phyloP scores from a whole-genome alignment of 2,797 vertebrate genomes.

The Muraenolepis orangiensis region DNA sequence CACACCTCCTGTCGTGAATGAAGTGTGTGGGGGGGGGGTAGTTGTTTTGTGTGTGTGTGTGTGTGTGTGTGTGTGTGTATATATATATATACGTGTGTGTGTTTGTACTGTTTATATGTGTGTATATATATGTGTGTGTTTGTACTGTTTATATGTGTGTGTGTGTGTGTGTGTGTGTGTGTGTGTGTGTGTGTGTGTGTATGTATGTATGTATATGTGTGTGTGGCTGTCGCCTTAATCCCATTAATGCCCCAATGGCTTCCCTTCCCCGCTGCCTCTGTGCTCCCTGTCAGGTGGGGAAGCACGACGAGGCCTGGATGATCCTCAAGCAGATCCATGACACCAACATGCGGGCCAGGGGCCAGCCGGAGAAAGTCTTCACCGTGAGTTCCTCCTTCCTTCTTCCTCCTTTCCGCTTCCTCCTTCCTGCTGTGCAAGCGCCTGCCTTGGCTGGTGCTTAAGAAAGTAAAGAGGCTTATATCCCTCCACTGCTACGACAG shows the following conservation, averaged over 20 bases:
- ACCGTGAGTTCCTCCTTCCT: constrained; percentile 82
- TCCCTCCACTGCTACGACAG: constrained; percentile 52
- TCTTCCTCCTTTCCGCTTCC: constrained; percentile 35
- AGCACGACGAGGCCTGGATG: constrained; percentile 99
- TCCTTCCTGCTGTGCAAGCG: constrained; percentile 1
- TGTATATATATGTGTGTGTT: neutral
- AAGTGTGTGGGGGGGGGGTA: constrained; percentile 31
- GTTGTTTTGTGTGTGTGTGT: no score
- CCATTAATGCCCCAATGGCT: constrained; percentile 37
- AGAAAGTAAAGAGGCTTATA: constrained; percentile 69
- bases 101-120: neutral
- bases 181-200: neutral
- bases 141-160: neutral
- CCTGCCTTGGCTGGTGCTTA: constrained; percentile 28
- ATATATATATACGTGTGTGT: neutral
- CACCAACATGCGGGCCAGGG: constrained; percentile 97
- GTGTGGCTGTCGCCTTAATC: constrained; percentile 26
- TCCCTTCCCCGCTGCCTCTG: constrained; percentile 23
- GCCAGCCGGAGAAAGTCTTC: constrained; percentile 98
- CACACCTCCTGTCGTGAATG: constrained; percentile 51
- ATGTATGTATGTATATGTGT: neutral
- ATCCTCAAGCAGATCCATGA: constrained; percentile 99
- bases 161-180: no score
- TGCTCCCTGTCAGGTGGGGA: constrained; percentile 82
- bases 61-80: no score